Evolutionary conservation across 2,797 vertebrate species (phyloP).

Genomic region (Diceros bicornis): DNA sequence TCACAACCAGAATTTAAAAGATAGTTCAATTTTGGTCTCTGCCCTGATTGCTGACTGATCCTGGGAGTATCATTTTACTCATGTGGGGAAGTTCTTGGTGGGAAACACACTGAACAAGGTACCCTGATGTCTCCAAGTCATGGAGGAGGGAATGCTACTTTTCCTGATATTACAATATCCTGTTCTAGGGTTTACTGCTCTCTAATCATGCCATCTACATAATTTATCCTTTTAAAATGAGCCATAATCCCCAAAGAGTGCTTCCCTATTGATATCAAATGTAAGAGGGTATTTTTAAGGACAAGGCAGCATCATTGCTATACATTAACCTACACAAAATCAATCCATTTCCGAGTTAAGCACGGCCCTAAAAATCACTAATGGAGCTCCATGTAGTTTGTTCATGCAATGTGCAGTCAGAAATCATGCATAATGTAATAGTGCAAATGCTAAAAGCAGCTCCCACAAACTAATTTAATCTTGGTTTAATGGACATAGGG

Average conservation of each 20-base stretch:
- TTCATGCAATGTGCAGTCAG: constrained; percentile 87
- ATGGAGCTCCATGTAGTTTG: constrained; percentile 87
- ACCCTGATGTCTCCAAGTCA: not conserved
- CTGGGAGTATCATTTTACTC: not conserved
- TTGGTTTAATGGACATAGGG: constrained; percentile 88
- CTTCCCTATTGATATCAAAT: constrained; percentile 65
- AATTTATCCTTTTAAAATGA: constrained; percentile 75
- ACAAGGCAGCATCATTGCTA: constrained; percentile 18
- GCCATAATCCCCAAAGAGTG: constrained; percentile 66
- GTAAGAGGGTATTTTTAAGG: constrained; percentile 66
- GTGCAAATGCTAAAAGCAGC: constrained; percentile 89
- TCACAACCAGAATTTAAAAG: not conserved
- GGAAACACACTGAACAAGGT: not conserved
- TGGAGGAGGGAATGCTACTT: not conserved
- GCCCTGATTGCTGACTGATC: not conserved
- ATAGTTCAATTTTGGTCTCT: not conserved
- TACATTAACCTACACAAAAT: constrained; percentile 79
- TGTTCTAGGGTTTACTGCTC: constrained; percentile 9
- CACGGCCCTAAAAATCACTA: constrained; percentile 89
- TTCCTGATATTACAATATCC: not conserved
- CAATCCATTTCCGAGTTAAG: constrained; percentile 88
- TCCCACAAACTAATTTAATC: constrained; percentile 90
- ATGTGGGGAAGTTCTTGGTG: not conserved
- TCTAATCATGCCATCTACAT: constrained; percentile 66
- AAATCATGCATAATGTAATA: constrained; percentile 91